Conservation (phyloP, 2,113 vertebrate species). For the Lycocorax pyrrhopterus region DNA sequence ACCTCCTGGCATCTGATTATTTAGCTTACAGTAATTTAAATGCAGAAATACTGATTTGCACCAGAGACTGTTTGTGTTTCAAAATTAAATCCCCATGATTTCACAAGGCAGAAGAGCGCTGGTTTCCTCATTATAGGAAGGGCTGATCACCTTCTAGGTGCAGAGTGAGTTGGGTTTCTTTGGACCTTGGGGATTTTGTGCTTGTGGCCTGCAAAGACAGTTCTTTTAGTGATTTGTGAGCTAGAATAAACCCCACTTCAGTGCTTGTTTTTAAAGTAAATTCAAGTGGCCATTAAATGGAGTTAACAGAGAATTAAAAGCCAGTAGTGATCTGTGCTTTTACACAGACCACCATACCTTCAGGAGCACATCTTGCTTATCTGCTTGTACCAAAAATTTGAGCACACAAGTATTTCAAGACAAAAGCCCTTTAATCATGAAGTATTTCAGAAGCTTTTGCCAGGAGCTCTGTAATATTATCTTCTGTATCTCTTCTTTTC, state of each 20-base stretch:
- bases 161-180: neutral
- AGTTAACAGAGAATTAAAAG: neutral
- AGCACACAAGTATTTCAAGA: neutral
- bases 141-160: neutral
- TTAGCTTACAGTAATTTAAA: neutral
- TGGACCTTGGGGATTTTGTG: neutral
- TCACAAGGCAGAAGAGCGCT: neutral
- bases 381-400: neutral
- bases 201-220: neutral
- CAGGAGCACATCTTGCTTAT: neutral
- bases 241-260: neutral
- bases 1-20: neutral
- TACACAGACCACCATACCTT: neutral
- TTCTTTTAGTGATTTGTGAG: neutral
- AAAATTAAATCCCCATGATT: neutral
- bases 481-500: neutral
- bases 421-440: neutral
- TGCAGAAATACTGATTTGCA: neutral
- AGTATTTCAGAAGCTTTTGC: neutral
- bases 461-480: neutral
- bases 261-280: neutral
- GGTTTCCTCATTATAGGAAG: neutral
- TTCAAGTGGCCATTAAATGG: neutral
- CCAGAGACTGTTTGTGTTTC: neutral
- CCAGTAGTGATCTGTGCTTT: neutral